Evolutionary conservation across 2,888 invertebrate species (phyloP).

Genomic region (Drosophila multiciliata): DNA sequence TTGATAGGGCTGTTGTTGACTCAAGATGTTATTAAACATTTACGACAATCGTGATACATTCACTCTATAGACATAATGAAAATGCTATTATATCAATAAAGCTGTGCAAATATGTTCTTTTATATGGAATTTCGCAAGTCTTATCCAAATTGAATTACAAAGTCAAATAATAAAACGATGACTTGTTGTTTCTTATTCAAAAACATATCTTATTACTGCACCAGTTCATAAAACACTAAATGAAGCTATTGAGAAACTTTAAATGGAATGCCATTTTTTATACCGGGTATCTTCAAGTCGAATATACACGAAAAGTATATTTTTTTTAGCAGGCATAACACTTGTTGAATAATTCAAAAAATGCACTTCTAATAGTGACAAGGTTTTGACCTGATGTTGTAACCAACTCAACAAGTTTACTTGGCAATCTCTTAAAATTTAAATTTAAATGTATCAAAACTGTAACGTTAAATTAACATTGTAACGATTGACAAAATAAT

Average conservation of each 20-base stretch:
- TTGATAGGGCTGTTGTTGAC: constrained; percentile 41
- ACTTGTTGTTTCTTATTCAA: neutral
- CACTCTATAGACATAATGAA: neutral
- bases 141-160: neutral
- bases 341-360: constrained; percentile 34
- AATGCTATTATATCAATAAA: constrained; percentile 1
- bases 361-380: constrained; percentile 10
- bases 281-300: constrained; percentile 1
- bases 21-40: constrained; percentile 31
- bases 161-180: neutral
- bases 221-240: neutral
- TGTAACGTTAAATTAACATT: neutral
- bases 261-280: neutral
- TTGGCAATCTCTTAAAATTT: neutral
- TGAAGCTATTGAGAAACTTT: neutral
- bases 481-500: constrained; percentile 4
- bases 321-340: neutral
- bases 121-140: neutral
- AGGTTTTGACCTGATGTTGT: constrained; percentile 8
- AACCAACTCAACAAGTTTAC: constrained; percentile 8
- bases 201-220: too few species aligned
- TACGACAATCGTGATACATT: constrained; percentile 19
- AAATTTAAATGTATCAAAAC: neutral
- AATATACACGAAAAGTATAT: neutral
- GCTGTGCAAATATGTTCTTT: neutral